Evolutionary conservation across 2,797 vertebrate genomes (phyloP).

Genomic region (Manis javanica): DNA sequence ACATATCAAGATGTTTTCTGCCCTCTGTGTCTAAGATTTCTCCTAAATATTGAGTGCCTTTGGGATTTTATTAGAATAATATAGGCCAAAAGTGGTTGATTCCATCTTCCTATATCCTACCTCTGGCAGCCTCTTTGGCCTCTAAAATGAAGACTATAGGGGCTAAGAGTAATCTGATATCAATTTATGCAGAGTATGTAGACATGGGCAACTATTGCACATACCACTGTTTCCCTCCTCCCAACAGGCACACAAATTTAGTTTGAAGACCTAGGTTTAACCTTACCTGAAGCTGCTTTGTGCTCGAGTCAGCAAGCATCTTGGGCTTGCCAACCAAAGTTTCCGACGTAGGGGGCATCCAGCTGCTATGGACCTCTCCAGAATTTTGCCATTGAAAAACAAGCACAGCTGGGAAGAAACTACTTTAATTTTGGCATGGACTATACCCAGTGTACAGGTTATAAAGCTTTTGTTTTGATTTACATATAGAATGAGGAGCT

Average conservation of each 20-base stretch:
- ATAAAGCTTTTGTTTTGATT: conserved; percentile 15
- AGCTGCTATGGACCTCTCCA: background rate
- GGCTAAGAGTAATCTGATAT: background rate
- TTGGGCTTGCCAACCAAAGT: background rate
- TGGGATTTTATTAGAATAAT: background rate
- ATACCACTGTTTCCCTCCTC: background rate
- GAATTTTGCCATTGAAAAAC: background rate
- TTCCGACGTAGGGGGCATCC: background rate
- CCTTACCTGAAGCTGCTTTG: background rate
- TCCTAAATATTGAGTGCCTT: background rate
- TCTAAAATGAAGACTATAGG: background rate
- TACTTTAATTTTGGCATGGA: background rate
- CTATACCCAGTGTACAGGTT: background rate
- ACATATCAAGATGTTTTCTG: background rate
- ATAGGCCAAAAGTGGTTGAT: background rate
- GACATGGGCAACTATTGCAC: background rate
- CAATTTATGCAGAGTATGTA: background rate
- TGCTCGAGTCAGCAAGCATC: background rate
- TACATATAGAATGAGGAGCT: background rate
- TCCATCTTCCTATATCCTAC: background rate
- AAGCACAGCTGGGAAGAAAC: background rate
- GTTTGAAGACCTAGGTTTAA: background rate
- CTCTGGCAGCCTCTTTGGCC: background rate
- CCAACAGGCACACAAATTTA: background rate
- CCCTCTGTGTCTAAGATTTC: background rate